These are phyloP conservation scores for Porites lobata DNA, from an alignment of 92 coral and sea anemone species.

Conservation along the genomic window DNA sequence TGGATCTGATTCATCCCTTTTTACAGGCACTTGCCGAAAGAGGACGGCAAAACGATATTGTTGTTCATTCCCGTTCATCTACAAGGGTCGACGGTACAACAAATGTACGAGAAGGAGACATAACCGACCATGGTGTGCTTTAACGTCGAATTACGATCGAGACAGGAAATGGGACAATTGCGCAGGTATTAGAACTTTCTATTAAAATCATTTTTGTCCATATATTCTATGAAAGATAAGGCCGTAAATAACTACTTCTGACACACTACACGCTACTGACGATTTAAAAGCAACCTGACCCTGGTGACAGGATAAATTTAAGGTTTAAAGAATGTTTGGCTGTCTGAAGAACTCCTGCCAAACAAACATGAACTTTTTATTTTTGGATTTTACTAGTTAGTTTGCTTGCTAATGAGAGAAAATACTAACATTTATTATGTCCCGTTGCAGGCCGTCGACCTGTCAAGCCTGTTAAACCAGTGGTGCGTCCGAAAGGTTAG, in stretches of 20 bases:
- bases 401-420: too few relatives aligned
- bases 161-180: slow-evolving; percentile 54
- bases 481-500: slow-evolving; percentile 35
- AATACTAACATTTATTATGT: background rate
- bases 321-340: too few relatives aligned
- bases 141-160: slow-evolving; percentile 47
- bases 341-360: too few relatives aligned
- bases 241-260: too few relatives aligned
- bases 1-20: background rate
- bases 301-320: too few relatives aligned
- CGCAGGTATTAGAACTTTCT: slow-evolving; percentile 12
- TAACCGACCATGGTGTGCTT: slow-evolving; percentile 47
- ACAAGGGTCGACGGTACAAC: slow-evolving; percentile 38
- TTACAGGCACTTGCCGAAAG: slow-evolving; percentile 43
- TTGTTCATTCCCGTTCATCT: slow-evolving; percentile 49
- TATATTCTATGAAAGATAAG: background rate
- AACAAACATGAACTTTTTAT: too few relatives aligned
- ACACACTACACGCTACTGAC: too few relatives aligned
- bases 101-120: slow-evolving; percentile 25
- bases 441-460: slow-evolving; percentile 33
- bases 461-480: slow-evolving; percentile 33
- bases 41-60: slow-evolving; percentile 36
- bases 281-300: too few relatives aligned
- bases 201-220: background rate
- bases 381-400: too few relatives aligned